Percentiles rank a stretch among this genome's conserved stretches.
Conservation (phyloP, 1,140 invertebrate genomes). For the Helicorthomorpha holstii region DNA sequence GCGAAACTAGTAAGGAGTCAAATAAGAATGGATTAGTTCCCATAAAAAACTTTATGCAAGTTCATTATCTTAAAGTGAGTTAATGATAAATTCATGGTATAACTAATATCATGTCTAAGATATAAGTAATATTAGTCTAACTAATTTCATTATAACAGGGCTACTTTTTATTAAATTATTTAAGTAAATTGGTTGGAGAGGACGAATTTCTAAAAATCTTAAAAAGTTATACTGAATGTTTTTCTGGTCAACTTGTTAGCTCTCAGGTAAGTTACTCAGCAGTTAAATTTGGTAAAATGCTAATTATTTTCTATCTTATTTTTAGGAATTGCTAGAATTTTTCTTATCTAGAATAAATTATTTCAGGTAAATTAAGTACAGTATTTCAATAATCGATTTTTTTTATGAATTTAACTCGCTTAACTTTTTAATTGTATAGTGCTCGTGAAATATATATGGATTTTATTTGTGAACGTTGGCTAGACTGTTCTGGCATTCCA, state of each 20-base stretch:
- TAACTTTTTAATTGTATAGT: too few relatives aligned
- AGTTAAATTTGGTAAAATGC: too few relatives aligned
- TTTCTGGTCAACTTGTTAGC: conserved; percentile 21
- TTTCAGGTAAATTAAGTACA: too few relatives aligned
- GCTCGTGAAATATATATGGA: too few relatives aligned
- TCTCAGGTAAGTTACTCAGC: conserved; percentile 17
- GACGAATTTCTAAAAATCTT: conserved; percentile 20
- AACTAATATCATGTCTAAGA: too few relatives aligned
- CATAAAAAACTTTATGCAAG: conserved; percentile 28
- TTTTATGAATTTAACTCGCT: too few relatives aligned
- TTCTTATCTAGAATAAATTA: too few relatives aligned
- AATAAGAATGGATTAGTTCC: conserved; percentile 31
- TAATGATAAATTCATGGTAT: not conserved
- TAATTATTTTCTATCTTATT: too few relatives aligned
- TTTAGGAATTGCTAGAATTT: too few relatives aligned
- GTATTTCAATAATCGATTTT: too few relatives aligned
- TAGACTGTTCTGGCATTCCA: too few relatives aligned
- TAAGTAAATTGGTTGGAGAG: conserved; percentile 20
- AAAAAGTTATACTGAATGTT: conserved; percentile 18
- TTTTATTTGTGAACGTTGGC: too few relatives aligned
- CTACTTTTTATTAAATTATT: conserved; percentile 26
- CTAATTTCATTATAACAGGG: conserved; percentile 18
- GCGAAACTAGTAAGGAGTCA: conserved; percentile 12
- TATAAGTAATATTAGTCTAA: conserved; percentile 5
- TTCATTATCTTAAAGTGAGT: conserved; percentile 25